Base-by-base conservation (phyloP, 2,113 vertebrate genomes). In the Entomyzon cyanotis region DNA sequence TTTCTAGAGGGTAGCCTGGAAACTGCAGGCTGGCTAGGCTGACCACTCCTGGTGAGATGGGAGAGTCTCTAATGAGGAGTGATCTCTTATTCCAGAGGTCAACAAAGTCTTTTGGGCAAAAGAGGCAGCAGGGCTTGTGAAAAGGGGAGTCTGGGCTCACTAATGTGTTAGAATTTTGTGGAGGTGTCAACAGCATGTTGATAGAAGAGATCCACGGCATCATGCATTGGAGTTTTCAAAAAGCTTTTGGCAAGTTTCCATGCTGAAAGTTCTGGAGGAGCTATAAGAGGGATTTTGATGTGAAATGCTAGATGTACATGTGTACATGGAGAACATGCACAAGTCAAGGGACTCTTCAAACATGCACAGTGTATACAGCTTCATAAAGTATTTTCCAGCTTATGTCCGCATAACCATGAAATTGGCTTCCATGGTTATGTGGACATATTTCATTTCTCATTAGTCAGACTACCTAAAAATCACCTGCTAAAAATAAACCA, bases 391-490 rank as follows among this genome's bases (percentile, higher is more conserved):
- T 73, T 89, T 94, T 80, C 14, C 44, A 80, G 10, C 2, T 79
- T 35, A 42, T n/a, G 5, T 47, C 15, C 0, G 0, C 11, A 21
- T 14, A 76, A 71, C 20, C 28, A 68, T 82, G 42, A 78, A 75
- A 90, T 58, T 50, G 42, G 6, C 71, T 68, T 91, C 71, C 50
- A 60, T 33, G 39, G 39, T 39, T 53, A n/a, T 69, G 28, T 3
- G 10, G 55, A 39, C 19, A 46, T 69, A 73, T 69, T 69, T 58
- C 24, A 80, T 33, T 21, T 28, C 37, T 83, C 21, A 27, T 85
- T 89, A 86, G 39, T 55, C 53, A 93, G n/a, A 86, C 18, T 49
- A 30, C 11, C 41, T 77, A 76, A 93, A 93, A 86, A 52, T 56
- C 18, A 22, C 19, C 31, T 53, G 16, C 31, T 80, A 73, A 84